Evolutionary conservation across 2,797 vertebrate species (phyloP).

Genomic region (Eupleurogrammus muticus): DNA sequence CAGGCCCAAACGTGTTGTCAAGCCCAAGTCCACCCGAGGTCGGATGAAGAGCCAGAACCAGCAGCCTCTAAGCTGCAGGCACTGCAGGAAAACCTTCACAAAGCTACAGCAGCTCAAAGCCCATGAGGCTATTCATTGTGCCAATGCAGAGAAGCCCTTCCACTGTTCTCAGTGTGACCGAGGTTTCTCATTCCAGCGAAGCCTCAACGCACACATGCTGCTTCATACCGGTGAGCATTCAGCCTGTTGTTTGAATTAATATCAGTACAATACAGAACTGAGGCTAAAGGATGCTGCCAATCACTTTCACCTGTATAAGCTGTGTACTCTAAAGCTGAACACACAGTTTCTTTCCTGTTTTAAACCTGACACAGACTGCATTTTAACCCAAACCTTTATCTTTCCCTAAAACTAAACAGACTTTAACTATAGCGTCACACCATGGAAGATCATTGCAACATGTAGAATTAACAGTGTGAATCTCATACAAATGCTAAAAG

Average conservation of each 20-base stretch:
- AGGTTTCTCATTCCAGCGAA: constrained; percentile 74
- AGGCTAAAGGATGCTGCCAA: too few relatives aligned
- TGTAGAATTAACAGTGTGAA: too few relatives aligned
- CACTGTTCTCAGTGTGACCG: constrained; percentile 72
- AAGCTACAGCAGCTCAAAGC: constrained; percentile 75
- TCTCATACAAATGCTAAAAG: too few relatives aligned
- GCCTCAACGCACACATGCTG: constrained; percentile 74
- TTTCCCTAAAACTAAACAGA: too few relatives aligned
- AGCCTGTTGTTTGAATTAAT: too few relatives aligned
- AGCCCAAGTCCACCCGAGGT: constrained; percentile 40
- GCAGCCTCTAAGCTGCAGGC: constrained; percentile 70
- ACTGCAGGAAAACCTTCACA: constrained; percentile 75
- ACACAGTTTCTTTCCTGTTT: too few relatives aligned
- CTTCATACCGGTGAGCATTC: constrained; percentile 75
- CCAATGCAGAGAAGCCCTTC: constrained; percentile 63
- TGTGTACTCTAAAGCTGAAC: too few relatives aligned
- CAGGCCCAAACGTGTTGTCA: constrained; percentile 38
- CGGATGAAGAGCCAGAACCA: constrained; percentile 40
- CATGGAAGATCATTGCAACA: too few relatives aligned
- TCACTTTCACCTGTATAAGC: too few relatives aligned
- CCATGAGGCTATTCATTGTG: constrained; percentile 70
- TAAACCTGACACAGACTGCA: too few relatives aligned
- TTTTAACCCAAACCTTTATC: too few relatives aligned
- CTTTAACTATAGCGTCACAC: too few relatives aligned
- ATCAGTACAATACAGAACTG: not conserved